Base-by-base conservation (phyloP, 1,140 invertebrate species). In the Brachystomella parvula region DNA sequence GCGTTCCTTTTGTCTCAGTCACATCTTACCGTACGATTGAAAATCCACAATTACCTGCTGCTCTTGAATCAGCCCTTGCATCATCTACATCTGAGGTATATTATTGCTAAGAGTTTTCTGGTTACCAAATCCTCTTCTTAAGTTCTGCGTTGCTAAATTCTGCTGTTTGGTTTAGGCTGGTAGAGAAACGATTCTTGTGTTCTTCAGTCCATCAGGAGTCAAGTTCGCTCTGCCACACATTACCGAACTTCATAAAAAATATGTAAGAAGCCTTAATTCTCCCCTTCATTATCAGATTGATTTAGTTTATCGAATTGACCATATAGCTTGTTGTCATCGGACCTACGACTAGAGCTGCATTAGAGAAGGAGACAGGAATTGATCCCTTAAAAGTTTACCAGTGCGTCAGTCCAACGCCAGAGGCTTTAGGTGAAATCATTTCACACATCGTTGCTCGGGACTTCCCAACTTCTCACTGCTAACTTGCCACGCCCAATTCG, bases 141-240 rank as follows among this genome's bases (percentile, higher is more conserved):
- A n/a, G n/a, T n/a, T n/a, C n/a, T n/a, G n/a, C n/a, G n/a, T n/a
- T n/a, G n/a, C n/a, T n/a, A n/a, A n/a, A n/a, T n/a, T n/a, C n/a
- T n/a, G n/a, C n/a, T n/a, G n/a, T n/a, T n/a, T n/a, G n/a, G n/a
- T n/a, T n/a, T n/a, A n/a, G n/a, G n/a, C n/a, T n/a, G n/a, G n/a
- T n/a, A n/a, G n/a, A n/a, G n/a, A 19, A 9, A 24, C 35, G 2
- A 33, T 69, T 26, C 65, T 53, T 24, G 67, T 69, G 1, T 69
- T 69, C 30, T 69, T 65, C 57, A 69, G 67, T 32, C 67, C 67
- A 28, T 69, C 67, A 21, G 64, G 63, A 2, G 3, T 69, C 17
- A 47, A 62, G 2, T 63, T 58, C 47, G 35, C 47, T 26, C 17
- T 39, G 21, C 59, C 64, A 2, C 32, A 47, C 28, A 28, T 69